Conservation (phyloP, 2,797 vertebrate genomes). For the Acanthurus lineatus region DNA sequence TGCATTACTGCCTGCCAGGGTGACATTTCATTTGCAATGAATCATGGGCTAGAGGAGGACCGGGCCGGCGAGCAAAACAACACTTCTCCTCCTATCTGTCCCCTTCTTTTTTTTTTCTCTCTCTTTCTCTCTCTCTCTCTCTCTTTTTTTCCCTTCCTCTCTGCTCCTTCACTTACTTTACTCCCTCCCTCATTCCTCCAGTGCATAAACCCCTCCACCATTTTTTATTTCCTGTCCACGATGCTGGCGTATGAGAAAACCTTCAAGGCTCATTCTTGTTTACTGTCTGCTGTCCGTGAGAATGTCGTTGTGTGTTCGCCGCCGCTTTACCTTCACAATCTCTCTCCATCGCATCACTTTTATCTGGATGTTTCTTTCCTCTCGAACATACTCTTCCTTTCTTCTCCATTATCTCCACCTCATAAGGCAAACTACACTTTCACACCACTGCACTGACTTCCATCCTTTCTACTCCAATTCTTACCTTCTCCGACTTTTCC, state of each 20-base stretch:
- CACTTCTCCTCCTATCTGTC: slow-evolving; percentile 62
- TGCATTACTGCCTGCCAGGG: slow-evolving; percentile 82
- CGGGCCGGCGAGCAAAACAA: slow-evolving; percentile 57
- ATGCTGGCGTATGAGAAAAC: slow-evolving; percentile 10
- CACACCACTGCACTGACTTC: neutral
- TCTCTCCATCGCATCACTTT: neutral
- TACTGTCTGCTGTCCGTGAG: slow-evolving; percentile 25
- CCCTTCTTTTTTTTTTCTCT: neutral
- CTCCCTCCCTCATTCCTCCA: neutral
- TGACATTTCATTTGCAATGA: slow-evolving; percentile 88
- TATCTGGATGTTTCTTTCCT: neutral
- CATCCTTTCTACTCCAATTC: neutral
- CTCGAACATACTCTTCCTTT: neutral
- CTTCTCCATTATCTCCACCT: neutral
- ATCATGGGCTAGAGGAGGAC: slow-evolving; percentile 81
- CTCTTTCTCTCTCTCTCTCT: neutral
- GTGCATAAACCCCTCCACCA: slow-evolving; percentile 24
- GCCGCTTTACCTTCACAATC: slow-evolving; percentile 2
- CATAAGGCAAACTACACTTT: neutral
- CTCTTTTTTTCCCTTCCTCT: neutral
- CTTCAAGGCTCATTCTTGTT: slow-evolving; percentile 23
- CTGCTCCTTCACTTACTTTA: slow-evolving; percentile 40
- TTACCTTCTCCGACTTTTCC: neutral
- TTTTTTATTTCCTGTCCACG: slow-evolving; percentile 9
- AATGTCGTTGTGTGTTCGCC: slow-evolving; percentile 17